Percentiles rank a stretch among this genome's conserved stretches.
Conservation (phyloP, 2,113 vertebrate genomes). For the Neolamprologus kungweensis region DNA sequence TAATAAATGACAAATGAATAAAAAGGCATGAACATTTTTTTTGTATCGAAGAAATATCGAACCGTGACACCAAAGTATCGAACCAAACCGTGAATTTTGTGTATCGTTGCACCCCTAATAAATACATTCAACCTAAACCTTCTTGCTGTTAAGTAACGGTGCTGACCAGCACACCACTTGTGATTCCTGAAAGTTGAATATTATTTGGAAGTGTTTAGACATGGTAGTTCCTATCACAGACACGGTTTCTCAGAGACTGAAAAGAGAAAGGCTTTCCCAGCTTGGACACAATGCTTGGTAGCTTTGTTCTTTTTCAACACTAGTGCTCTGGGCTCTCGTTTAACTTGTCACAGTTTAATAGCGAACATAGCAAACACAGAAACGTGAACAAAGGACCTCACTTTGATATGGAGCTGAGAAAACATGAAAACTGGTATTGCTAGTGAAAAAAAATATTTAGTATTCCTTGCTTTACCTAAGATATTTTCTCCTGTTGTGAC, state of each 20-base stretch:
- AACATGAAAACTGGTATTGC: background rate
- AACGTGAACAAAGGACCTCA: background rate
- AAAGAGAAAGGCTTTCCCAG: background rate
- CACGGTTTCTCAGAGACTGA: background rate
- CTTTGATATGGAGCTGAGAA: background rate
- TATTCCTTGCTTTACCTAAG: background rate
- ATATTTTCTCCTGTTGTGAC: background rate
- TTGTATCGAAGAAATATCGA: too few relatives aligned
- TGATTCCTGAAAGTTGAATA: background rate
- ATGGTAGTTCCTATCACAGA: background rate
- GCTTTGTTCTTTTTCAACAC: background rate
- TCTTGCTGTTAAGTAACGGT: background rate
- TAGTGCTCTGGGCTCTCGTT: background rate
- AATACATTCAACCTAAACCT: background rate
- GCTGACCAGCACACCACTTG: background rate
- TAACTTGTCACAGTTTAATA: background rate
- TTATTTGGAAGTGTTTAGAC: background rate
- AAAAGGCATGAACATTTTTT: too few relatives aligned
- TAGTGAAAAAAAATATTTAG: background rate
- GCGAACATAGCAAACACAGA: background rate
- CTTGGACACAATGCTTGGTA: background rate
- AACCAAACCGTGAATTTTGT: too few relatives aligned
- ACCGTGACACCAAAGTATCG: too few relatives aligned
- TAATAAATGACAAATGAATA: too few relatives aligned
- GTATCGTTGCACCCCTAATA: too few relatives aligned